Conservation (phyloP, 2,113 vertebrate species). For the Paraplagusia blochii region DNA sequence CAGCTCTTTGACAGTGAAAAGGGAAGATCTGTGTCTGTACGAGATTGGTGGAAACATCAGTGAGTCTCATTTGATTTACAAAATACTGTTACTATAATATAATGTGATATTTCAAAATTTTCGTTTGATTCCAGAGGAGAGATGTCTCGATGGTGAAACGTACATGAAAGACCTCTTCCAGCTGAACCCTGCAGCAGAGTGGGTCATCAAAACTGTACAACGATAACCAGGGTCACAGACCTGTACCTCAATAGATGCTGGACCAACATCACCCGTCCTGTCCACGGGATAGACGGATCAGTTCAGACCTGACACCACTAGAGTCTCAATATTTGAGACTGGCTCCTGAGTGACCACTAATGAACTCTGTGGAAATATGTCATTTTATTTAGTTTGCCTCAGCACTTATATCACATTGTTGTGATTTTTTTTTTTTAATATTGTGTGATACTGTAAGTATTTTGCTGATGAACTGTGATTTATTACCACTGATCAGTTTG, state of each 20-base stretch:
- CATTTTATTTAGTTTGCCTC: neutral
- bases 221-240: slow-evolving; percentile 27
- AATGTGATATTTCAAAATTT: slow-evolving; percentile 3
- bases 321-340: no score
- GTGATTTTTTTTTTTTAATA: slow-evolving; percentile 12
- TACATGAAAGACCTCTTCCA: slow-evolving; percentile 93
- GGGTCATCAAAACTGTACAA: slow-evolving; percentile 84
- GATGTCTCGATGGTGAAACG: slow-evolving; percentile 86
- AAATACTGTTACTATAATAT: no score
- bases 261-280: neutral
- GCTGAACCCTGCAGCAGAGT: slow-evolving; percentile 92
- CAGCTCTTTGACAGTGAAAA: slow-evolving; percentile 69
- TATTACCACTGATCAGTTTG: slow-evolving; percentile 30
- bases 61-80: slow-evolving; percentile 73
- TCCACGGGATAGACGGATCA: slow-evolving; percentile 1
- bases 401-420: slow-evolving; percentile 20
- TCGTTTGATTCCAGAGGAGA: slow-evolving; percentile 80
- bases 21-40: slow-evolving; percentile 89
- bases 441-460: slow-evolving; percentile 21
- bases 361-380: slow-evolving; percentile 2
- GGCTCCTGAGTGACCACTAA: slow-evolving; percentile 1
- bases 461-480: slow-evolving; percentile 38
- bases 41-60: slow-evolving; percentile 98
- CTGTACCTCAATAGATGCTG: neutral
- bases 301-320: neutral